phyloP scores from a whole-genome alignment of 1,140 invertebrate genomes.

The Pemphigus obesinymphae region DNA sequence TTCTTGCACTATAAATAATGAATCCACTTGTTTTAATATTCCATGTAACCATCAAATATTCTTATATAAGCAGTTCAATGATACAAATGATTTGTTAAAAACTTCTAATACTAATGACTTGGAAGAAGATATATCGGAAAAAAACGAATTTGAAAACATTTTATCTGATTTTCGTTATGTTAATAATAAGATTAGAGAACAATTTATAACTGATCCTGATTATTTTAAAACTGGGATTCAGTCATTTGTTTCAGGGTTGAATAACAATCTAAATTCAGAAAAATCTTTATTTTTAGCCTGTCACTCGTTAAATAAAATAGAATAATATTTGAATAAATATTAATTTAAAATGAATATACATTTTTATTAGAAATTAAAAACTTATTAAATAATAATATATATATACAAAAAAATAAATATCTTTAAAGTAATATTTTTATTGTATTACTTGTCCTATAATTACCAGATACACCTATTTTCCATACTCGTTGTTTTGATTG shows the following conservation, averaged over 20 bases:
- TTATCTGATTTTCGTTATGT: neutral
- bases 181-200: neutral
- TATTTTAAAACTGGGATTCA: conserved; percentile 24
- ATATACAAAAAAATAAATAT: too few relatives aligned
- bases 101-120: neutral
- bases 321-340: too few relatives aligned
- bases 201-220: neutral
- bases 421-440: too few relatives aligned
- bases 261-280: neutral
- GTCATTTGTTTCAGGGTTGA: neutral
- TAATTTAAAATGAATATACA: neutral
- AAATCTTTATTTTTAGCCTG: neutral
- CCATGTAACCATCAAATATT: neutral
- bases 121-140: neutral
- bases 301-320: neutral
- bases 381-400: too few relatives aligned
- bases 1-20: neutral
- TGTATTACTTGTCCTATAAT: too few relatives aligned
- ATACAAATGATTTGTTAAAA: neutral
- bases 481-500: too few relatives aligned
- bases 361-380: neutral
- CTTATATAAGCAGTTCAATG: neutral
- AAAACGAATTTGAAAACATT: neutral
- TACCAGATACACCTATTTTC: too few relatives aligned
- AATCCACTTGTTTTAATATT: too few relatives aligned